Conservation (phyloP, 2,888 invertebrate genomes). For the Philopedon plagiatum region DNA sequence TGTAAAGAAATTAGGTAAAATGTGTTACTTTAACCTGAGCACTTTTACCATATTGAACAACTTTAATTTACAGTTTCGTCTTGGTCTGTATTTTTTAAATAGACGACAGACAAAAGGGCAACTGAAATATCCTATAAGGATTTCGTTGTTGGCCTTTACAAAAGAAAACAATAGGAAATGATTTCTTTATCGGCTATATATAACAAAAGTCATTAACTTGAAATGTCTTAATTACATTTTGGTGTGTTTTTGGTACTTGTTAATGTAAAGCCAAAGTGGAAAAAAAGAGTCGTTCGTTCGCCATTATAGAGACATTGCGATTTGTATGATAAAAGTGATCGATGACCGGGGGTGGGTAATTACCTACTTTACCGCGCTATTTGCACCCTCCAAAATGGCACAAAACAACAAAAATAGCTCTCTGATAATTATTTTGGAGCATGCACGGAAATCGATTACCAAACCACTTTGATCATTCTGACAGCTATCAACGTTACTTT, state of each 20-base stretch:
- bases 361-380: conserved; percentile 21
- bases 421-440: conserved; percentile 35
- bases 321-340: conserved; percentile 33
- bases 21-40: no score
- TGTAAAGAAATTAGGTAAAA: no score
- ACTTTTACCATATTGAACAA: no score
- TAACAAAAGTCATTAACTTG: not conserved
- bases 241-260: not conserved
- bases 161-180: not conserved
- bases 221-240: not conserved
- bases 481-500: conserved; percentile 5
- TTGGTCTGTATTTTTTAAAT: no score
- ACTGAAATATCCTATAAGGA: no score
- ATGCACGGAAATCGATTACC: conserved; percentile 38
- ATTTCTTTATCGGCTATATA: not conserved
- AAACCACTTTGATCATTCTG: conserved; percentile 9
- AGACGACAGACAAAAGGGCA: no score
- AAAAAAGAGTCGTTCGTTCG: conserved; percentile 8
- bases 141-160: not conserved
- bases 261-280: not conserved
- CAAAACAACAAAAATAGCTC: conserved; percentile 22
- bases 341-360: conserved; percentile 36
- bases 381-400: conserved; percentile 25
- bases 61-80: no score
- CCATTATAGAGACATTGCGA: conserved; percentile 29